Percentiles rank a stretch among this genome's conserved stretches.
Conservation (phyloP, 2,113 vertebrate genomes). For the Arizona elegans region DNA sequence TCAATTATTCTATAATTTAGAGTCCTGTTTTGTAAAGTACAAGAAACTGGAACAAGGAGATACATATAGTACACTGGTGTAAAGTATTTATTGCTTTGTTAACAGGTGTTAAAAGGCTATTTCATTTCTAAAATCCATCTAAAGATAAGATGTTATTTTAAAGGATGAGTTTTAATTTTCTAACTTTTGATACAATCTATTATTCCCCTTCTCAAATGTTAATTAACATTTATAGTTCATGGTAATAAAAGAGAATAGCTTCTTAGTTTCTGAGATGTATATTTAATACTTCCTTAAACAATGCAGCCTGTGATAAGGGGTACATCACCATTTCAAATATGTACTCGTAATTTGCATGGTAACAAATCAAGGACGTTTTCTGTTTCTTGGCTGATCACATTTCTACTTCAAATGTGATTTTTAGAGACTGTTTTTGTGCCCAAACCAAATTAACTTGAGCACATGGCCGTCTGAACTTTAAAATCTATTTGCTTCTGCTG, state of each 20-base stretch:
- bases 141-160: constrained; percentile 44
- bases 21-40: neutral
- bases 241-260: constrained; percentile 46
- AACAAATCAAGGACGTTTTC: constrained; percentile 36
- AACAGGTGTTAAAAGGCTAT: constrained; percentile 1
- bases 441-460: constrained; percentile 63
- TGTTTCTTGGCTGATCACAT: constrained; percentile 37
- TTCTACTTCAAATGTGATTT: constrained; percentile 41
- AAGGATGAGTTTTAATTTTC: constrained; percentile 57
- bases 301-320: constrained; percentile 18
- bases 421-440: constrained; percentile 40
- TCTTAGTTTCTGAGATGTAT: constrained; percentile 49
- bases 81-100: neutral
- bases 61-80: neutral
- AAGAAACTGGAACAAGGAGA: neutral
- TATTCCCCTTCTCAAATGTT: constrained; percentile 50
- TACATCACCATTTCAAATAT: constrained; percentile 17
- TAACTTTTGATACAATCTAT: constrained; percentile 66
- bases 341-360: constrained; percentile 23
- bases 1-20: neutral
- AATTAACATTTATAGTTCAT: constrained; percentile 53
- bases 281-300: constrained; percentile 41
- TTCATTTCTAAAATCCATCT: constrained; percentile 27
- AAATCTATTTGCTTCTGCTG: constrained; percentile 69
- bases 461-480: constrained; percentile 48